These are phyloP conservation scores for Chitala chitala DNA, from an alignment of 2,113 vertebrate species.

Conservation along the genomic window DNA sequence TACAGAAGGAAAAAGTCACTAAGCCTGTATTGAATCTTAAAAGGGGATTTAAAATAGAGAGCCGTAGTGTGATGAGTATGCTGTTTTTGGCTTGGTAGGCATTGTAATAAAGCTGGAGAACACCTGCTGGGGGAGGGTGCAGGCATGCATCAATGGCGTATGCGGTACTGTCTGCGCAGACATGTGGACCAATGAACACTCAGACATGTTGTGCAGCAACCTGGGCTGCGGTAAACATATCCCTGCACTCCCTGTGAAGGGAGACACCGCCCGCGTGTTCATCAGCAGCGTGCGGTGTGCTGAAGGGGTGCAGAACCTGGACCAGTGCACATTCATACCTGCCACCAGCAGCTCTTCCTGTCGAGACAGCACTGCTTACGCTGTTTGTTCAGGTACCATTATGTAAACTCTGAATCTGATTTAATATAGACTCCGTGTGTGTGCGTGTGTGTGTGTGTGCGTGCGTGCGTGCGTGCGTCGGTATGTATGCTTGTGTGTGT, in stretches of 20 bases:
- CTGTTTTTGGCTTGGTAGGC: constrained; percentile 29
- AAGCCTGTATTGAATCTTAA: not conserved
- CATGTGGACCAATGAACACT: not conserved
- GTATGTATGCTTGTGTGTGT: not conserved
- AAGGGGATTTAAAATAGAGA: not conserved
- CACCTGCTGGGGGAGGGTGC: constrained; percentile 40
- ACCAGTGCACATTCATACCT: constrained; percentile 31
- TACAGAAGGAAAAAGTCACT: too few species aligned
- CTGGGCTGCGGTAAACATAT: constrained; percentile 39
- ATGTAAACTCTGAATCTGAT: not conserved
- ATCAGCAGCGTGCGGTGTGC: constrained; percentile 30
- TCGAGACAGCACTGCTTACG: rapidly evolving
- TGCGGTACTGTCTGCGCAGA: constrained; percentile 35
- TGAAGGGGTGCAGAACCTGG: rapidly evolving
- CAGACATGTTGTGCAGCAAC: constrained; percentile 28
- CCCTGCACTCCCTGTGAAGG: rapidly evolving
- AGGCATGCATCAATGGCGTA: rapidly evolving
- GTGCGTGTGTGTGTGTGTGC: too few species aligned
- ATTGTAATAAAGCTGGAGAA: not conserved
- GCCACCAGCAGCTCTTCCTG: rapidly evolving
- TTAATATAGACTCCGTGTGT: not conserved
- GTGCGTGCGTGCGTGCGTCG: too few species aligned
- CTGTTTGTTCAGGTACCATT: constrained; percentile 52
- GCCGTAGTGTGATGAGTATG: not conserved
- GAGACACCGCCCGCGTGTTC: rapidly evolving